Conservation (phyloP, 92 coral and sea anemone genomes). For the Palythoa grandis region DNA sequence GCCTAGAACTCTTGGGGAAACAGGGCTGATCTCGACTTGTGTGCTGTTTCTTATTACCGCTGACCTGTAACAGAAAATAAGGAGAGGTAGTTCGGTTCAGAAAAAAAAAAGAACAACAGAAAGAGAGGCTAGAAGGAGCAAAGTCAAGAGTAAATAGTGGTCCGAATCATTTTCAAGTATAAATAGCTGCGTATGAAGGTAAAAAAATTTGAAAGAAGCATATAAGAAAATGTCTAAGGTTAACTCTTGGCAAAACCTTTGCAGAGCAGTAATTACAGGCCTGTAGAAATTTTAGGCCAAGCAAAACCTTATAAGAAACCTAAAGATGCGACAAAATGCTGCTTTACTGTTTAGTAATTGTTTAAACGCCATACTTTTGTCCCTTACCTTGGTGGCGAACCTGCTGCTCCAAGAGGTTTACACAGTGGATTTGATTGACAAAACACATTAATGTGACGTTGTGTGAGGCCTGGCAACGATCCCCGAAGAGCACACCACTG, state of each 20-base stretch:
- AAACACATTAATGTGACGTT: not conserved
- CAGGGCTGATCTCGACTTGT: slow-evolving; percentile 23
- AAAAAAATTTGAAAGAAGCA: too few species aligned
- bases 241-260: too few species aligned
- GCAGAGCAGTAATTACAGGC: too few species aligned
- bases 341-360: too few species aligned
- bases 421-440: slow-evolving; percentile 22
- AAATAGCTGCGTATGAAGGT: too few species aligned
- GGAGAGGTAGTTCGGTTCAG: too few species aligned
- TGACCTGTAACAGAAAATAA: not conserved
- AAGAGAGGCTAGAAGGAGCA: too few species aligned
- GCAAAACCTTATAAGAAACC: not conserved
- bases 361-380: not conserved
- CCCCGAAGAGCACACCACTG: slow-evolving; percentile 25
- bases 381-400: slow-evolving; percentile 8
- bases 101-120: too few species aligned
- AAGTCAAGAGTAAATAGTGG: too few species aligned
- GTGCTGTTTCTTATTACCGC: slow-evolving; percentile 10
- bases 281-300: too few species aligned
- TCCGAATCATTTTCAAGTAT: too few species aligned
- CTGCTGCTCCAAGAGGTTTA: slow-evolving; percentile 6
- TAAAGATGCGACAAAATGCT: not conserved
- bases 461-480: not conserved
- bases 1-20: slow-evolving; percentile 29
- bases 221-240: too few species aligned